Evolutionary conservation across 2,888 invertebrate genomes (phyloP).

Genomic region (Euzophera pinguis): DNA sequence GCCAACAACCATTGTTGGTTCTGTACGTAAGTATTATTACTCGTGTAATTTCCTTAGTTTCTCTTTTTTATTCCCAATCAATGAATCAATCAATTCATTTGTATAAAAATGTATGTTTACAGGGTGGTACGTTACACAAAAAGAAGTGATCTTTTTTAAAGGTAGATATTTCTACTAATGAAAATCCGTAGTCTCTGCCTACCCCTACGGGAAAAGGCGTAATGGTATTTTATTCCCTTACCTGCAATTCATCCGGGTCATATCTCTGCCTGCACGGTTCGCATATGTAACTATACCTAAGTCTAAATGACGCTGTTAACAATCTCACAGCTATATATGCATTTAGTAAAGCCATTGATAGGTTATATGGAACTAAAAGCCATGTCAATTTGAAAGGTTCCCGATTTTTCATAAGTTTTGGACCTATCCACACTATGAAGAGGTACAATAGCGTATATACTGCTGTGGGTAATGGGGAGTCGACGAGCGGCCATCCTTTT

Average conservation of each 20-base stretch:
- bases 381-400: conserved; percentile 87
- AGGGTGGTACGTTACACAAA: no score
- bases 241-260: conserved; percentile 90
- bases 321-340: conserved; percentile 90
- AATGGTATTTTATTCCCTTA: conserved; percentile 52
- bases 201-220: conserved; percentile 45
- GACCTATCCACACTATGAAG: conserved; percentile 88
- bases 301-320: conserved; percentile 84
- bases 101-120: no score
- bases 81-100: no score
- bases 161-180: no score
- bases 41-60: no score
- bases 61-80: no score
- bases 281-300: conserved; percentile 92
- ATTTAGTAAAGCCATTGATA: conserved; percentile 90
- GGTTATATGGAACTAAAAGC: conserved; percentile 90
- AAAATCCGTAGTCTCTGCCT: no score
- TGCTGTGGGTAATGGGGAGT: conserved; percentile 87
- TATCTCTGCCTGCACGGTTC: conserved; percentile 89
- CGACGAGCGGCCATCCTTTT: conserved; percentile 91
- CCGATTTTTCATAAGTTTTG: conserved; percentile 88
- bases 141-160: no score
- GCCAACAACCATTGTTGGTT: no score
- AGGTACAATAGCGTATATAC: conserved; percentile 86
- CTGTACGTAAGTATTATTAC: no score